Base-by-base conservation (phyloP, 2,113 vertebrate genomes). In the Tenrec ecaudatus region DNA sequence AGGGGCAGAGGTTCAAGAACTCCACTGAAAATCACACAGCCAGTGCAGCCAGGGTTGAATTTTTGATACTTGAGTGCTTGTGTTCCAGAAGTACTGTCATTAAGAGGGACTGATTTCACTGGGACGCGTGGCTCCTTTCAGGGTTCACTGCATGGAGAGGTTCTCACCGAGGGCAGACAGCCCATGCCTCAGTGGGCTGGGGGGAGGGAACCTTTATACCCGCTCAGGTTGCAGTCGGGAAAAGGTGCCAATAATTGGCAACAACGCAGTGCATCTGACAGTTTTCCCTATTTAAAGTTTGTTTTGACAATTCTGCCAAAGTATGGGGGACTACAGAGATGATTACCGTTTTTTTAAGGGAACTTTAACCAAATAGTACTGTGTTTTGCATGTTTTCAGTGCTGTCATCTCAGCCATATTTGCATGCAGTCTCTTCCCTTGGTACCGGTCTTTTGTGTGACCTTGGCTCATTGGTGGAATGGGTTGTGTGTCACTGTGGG, bases 221-320 rank as follows among this genome's bases (percentile, higher is more conserved):
- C 82, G 77, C 47, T 40, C 60, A 73, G 71, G 19, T 3, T 76
- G 43, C 47, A 1, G 38, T 82, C n/a, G 29, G 0, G 87, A 57
- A 40, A 82, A 73, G 88, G 90, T 76, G 95, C 95, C 40, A 29
- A 89, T 78, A 93, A 95, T 94, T 95, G 95, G 92, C 94, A 31
- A 27, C 64, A 76, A 25, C 93, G 97, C 95, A 93, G 93, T 2
- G 98, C 98, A 98, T 98, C 97, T 98, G 98, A 98, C 98, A 98
- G 98, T 98, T 98, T 98, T 98, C 98, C 98, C 98, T 97, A 96
- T 98, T 98, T 94, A 96, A 91, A 90, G 40, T 96, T 94, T 96
- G 96, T 97, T 96, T 94, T 80, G 85, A 81, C 58, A 8, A 57
- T 96, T 95, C 97, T 98, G 98, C 97, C 97, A 90, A 97, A 88